Base-by-base conservation (phyloP, 2,888 invertebrate genomes). In the Dolichomitus sp. region DNA sequence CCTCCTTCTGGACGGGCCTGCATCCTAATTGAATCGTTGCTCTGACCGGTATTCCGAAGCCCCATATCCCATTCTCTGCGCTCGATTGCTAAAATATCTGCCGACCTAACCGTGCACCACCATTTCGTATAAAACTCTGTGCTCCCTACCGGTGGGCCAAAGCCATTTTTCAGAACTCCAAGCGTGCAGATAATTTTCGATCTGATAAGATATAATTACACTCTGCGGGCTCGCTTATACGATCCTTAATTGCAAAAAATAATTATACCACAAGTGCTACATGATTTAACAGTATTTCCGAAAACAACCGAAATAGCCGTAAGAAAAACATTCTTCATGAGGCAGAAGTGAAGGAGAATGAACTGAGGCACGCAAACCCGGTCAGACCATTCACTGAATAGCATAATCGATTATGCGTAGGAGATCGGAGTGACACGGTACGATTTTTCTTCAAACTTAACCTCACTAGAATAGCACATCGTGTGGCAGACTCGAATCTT, bases 21-120 rank as follows among this genome's bases (percentile, higher is more conserved):
- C 87, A 88, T 90, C 89, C 89, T 90, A 90, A 84, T 85, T 84
- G 84, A 84, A 85, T 79, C 80, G 84, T 85, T 78, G 80, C 74
- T 68, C 72, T 57, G 81, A 76, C 63, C 52, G 77, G 70, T 78
- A 80, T 82, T 80, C 72, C 75, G 59, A 37, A 59, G 37, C 52
- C 48, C 70, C 42, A 6, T 75, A 37, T 61, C 66, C 68, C 42
- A 14, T 11, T 48, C 73, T 70, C 61, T 37, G 19, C 33, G 52
- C 42, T 50, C 48, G 45, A 66, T 76, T 14, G 61, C 59, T 48
- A 50, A 73, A 73, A 73, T 72, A 72, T 72, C 40, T 30, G 59
- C 30, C 48, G 59, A 59, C 42, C 57, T 66, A 68, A 80, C n/a
- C 57, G n/a, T 33, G 14, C 19, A 12, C 4, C 57, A 27, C 30